A percentile compares a stretch with the other conserved stretches of the same genome.
Conservation (phyloP, 1,140 invertebrate species). For the Brachionus rotundiformis region DNA sequence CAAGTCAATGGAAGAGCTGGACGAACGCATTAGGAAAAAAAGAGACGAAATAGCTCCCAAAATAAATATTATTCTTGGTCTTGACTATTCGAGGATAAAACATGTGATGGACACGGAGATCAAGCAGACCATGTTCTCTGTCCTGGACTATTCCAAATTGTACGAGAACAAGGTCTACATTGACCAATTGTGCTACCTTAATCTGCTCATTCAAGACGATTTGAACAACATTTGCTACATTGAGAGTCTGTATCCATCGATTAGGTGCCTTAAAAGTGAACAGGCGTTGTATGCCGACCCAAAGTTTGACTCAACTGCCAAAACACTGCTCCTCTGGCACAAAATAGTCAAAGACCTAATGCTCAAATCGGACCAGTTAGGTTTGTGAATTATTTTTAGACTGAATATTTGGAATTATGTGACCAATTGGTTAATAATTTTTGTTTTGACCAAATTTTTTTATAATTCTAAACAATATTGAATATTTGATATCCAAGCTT, state of each 20-base stretch:
- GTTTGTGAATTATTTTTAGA: too few relatives aligned
- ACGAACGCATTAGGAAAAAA: neutral
- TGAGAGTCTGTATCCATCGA: slow-evolving; percentile 48
- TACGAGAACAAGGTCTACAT: slow-evolving; percentile 35
- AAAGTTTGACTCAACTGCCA: slow-evolving; percentile 41
- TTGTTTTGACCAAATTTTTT: too few relatives aligned
- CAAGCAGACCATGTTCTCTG: neutral
- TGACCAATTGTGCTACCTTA: slow-evolving; percentile 14
- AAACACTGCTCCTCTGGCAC: slow-evolving; percentile 26
- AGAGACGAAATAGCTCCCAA: slow-evolving; percentile 1
- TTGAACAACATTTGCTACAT: slow-evolving; percentile 23
- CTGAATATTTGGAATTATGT: too few relatives aligned
- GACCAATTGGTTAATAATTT: too few relatives aligned
- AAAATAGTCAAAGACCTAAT: slow-evolving; percentile 43
- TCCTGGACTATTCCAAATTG: slow-evolving; percentile 6
- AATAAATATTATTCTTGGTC: slow-evolving; percentile 7
- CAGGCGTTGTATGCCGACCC: neutral
- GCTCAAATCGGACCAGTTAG: slow-evolving; percentile 31
- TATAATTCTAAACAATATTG: too few relatives aligned
- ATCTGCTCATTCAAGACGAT: slow-evolving; percentile 21
- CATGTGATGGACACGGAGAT: neutral
- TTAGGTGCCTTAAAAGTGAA: neutral
- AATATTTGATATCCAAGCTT: too few relatives aligned
- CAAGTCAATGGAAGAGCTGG: slow-evolving; percentile 15
- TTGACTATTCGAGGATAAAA: neutral